A percentile compares a stretch with the other conserved stretches of the same genome.
Conservation (phyloP, 2,888 invertebrate genomes). For the Chironomus riparius region DNA sequence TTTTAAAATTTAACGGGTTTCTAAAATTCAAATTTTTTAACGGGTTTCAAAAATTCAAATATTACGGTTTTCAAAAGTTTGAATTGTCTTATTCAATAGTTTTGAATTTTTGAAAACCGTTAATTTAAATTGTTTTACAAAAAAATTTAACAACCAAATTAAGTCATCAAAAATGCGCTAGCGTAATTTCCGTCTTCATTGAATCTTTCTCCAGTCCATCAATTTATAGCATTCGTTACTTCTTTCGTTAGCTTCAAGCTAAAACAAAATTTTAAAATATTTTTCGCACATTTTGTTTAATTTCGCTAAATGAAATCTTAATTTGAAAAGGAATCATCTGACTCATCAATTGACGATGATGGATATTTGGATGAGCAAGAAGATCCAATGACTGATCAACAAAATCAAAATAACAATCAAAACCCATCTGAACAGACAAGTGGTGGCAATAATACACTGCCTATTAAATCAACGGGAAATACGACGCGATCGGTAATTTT, state of each 20-base stretch:
- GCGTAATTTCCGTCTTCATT: too few species aligned
- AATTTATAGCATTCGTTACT: too few species aligned
- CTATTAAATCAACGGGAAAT: conserved; percentile 19
- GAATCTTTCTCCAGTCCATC: not conserved
- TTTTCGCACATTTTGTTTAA: not conserved
- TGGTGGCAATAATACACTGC: conserved; percentile 6
- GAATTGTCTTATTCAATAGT: too few species aligned
- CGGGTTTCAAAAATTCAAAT: too few species aligned
- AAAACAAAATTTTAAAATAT: too few species aligned
- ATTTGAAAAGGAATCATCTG: conserved; percentile 21
- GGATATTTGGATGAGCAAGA: conserved; percentile 22
- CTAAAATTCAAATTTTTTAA: too few species aligned
- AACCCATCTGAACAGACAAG: not conserved
- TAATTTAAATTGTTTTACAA: too few species aligned
- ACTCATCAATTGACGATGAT: conserved; percentile 22
- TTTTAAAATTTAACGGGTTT: not conserved
- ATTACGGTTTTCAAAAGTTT: too few species aligned
- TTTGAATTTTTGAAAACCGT: too few species aligned
- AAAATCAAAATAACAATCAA: conserved; percentile 10
- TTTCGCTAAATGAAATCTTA: not conserved
- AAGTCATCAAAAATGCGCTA: too few species aligned
- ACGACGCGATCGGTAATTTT: conserved; percentile 23
- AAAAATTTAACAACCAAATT: too few species aligned
- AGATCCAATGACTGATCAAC: conserved; percentile 24
- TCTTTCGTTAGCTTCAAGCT: too few species aligned